Base-by-base conservation (phyloP, 2,888 invertebrate species). In the Lydus trimaculatus region DNA sequence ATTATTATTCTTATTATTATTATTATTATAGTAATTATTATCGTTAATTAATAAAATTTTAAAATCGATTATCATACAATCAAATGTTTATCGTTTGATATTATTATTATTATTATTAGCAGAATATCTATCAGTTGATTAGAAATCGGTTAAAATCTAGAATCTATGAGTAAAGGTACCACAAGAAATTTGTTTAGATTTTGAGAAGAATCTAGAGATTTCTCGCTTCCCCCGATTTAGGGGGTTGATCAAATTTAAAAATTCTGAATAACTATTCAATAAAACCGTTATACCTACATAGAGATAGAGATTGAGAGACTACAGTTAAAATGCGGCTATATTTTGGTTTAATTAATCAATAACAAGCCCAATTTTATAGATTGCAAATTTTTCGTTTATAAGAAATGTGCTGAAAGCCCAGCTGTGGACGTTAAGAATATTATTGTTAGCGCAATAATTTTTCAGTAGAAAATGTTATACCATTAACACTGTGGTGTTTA, bases 361-460 rank as follows among this genome's bases (percentile, higher is more conserved):
- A 28, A 28, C 4, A 28, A 28, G 28, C 28, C 28, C 28, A 28
- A 28, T 28, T 28, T n/a, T n/a, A n/a, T n/a, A n/a, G n/a, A n/a
- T n/a, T n/a, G n/a, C n/a, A n/a, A n/a, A n/a, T n/a, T n/a, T n/a
- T n/a, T n/a, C n/a, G 28, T 28, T 28, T 28, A n/a, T 28, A 4
- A 28, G 28, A 28, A 3, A 28, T 28, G 48, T 59, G 36, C 58
- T 5, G 58, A 58, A 58, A 58, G 13, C 28, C 58, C 58, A 31
- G 15, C 23, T 11, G 17, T 63, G 62, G 62, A 63, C 63, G 65
- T 62, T 36, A 65, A 65, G 61, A 68, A 65, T 39, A 58, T 65
- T 68, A 68, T 68, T 68, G 68, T 65, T 68, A 65, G 64, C 66
- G 43, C 66, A 63, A 63, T 64, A 68, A 58, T 65, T 36, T 15